A percentile compares a stretch with the other conserved stretches of the same genome.
Conservation (phyloP, 2,113 vertebrate genomes). For the Datnioides undecimradiatus region DNA sequence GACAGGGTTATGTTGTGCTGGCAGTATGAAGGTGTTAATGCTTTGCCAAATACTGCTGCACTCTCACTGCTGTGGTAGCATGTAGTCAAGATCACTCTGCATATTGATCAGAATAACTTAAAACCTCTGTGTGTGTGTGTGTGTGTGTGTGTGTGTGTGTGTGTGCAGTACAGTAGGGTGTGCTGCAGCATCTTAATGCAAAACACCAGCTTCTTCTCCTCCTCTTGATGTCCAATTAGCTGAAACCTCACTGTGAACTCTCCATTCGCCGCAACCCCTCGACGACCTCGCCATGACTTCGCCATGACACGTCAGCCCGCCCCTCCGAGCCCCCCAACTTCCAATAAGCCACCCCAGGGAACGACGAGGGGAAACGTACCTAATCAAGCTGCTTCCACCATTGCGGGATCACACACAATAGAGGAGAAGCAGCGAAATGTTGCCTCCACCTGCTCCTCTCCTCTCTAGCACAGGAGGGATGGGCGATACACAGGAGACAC, state of each 20-base stretch:
- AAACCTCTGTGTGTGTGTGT: not conserved
- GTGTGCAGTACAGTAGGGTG: not conserved
- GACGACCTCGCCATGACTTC: constrained; percentile 24
- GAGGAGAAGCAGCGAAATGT: not conserved
- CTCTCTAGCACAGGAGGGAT: not conserved
- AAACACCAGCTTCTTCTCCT: not conserved
- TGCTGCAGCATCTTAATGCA: not conserved
- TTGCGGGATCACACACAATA: not conserved
- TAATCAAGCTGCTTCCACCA: not conserved
- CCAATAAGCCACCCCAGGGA: not conserved
- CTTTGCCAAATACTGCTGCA: constrained; percentile 13
- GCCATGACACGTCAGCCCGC: constrained; percentile 1
- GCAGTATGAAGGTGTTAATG: constrained; percentile 16
- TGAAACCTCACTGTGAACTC: constrained; percentile 25
- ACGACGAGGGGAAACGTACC: not conserved
- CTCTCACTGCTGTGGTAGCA: too few relatives aligned
- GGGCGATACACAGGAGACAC: not conserved
- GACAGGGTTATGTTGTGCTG: constrained; percentile 39
- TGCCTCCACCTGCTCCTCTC: not conserved
- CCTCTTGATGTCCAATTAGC: not conserved
- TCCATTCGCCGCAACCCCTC: not conserved
- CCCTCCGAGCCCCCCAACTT: not conserved
- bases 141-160: not conserved
- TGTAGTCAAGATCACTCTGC: too few relatives aligned
- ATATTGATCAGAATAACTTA: not conserved